Percentiles rank a stretch among this genome's conserved stretches.
Evolutionary conservation across 2,888 invertebrate species (phyloP).

Genomic region (Eristalis tenax): DNA sequence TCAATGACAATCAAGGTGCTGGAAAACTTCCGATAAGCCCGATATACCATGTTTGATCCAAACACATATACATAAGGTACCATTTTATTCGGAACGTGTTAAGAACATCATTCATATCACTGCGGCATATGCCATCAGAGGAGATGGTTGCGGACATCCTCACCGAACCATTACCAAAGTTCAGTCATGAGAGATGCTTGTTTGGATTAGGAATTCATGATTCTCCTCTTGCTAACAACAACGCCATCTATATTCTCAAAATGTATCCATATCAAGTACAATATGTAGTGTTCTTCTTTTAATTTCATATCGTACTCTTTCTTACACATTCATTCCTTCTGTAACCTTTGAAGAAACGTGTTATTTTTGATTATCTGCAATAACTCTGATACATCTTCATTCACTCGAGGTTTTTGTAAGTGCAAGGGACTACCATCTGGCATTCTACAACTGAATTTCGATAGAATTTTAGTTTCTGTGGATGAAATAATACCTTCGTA

Average conservation of each 20-base stretch:
- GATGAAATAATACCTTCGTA: too few species aligned
- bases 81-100: conserved; percentile 8
- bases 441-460: too few species aligned
- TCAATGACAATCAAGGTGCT: conserved; percentile 37
- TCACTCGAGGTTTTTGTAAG: too few species aligned
- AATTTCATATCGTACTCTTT: too few species aligned
- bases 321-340: too few species aligned
- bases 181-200: conserved; percentile 20
- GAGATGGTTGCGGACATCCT: conserved; percentile 30
- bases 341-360: too few species aligned
- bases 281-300: neutral
- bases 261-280: neutral
- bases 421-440: too few species aligned
- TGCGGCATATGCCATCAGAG: conserved; percentile 12
- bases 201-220: neutral
- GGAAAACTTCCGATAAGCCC: conserved; percentile 38
- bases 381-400: too few species aligned
- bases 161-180: conserved; percentile 14
- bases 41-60: neutral
- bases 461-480: too few species aligned
- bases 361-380: too few species aligned
- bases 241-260: too few species aligned
- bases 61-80: conserved; percentile 40
- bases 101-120: conserved; percentile 1
- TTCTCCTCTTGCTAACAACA: too few species aligned